phyloP scores from a whole-genome alignment of 2,113 vertebrate genomes.

The Ifrita kowaldi region DNA sequence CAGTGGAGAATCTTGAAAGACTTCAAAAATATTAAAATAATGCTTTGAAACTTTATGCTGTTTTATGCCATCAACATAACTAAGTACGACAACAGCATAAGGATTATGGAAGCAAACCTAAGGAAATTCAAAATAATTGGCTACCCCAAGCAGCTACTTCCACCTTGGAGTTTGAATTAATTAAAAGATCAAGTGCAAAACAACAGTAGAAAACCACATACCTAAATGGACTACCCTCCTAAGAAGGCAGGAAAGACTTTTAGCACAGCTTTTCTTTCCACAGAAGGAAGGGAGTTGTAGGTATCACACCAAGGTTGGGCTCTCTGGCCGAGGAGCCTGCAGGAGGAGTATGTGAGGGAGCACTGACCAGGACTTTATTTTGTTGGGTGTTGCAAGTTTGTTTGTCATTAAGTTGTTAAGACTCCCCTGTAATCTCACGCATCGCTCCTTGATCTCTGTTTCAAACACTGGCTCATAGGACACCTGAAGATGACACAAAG shows the following conservation, averaged over 20 bases:
- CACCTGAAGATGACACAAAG: not conserved
- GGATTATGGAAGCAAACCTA: not conserved
- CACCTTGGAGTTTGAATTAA: not conserved
- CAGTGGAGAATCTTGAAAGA: not conserved
- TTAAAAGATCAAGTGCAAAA: not conserved
- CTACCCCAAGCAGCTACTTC: not conserved
- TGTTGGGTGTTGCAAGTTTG: not conserved
- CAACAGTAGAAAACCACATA: not conserved
- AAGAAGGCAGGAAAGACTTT: not conserved
- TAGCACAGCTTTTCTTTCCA: not conserved
- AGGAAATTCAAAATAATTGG: constrained; percentile 5
- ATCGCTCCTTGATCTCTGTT: not conserved
- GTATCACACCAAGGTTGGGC: not conserved
- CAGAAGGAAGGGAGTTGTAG: not conserved
- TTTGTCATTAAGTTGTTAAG: not conserved
- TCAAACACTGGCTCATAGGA: not conserved
- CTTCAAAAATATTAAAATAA: not conserved
- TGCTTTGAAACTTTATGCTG: not conserved
- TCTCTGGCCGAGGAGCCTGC: rapidly evolving
- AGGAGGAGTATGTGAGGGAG: not conserved
- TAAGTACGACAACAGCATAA: not conserved
- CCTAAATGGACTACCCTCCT: not conserved
- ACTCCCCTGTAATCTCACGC: not conserved
- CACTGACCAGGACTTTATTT: not conserved
- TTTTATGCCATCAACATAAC: not conserved